phyloP scores from a whole-genome alignment of 2,797 vertebrate species.

The Acanthopagrus latus region DNA sequence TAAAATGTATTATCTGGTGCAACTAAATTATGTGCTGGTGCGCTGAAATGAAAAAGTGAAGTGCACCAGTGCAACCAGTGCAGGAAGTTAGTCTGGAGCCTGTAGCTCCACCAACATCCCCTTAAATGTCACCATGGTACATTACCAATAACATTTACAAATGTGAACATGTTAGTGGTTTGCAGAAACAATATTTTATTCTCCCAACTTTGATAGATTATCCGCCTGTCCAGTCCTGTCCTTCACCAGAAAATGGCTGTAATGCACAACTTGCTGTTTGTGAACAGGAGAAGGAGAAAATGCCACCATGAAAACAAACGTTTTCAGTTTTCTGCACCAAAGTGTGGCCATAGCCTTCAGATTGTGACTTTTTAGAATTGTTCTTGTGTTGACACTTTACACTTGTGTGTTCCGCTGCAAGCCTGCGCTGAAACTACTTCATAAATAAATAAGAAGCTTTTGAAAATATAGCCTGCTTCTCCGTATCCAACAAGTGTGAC shows the following conservation, averaged over 20 bases:
- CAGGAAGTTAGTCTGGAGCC: no score
- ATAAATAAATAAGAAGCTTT: background rate
- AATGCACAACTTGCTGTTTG: background rate
- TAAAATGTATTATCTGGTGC: no score
- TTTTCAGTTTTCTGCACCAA: background rate
- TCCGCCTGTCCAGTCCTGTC: background rate
- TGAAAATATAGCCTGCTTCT: background rate
- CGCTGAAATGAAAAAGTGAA: no score
- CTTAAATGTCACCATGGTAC: no score
- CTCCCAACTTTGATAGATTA: no score
- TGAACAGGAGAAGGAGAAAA: background rate
- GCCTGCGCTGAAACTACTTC: background rate
- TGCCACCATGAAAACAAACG: background rate
- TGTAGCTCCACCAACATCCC: no score
- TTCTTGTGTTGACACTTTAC: background rate
- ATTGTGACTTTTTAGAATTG: background rate
- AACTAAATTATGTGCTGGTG: no score
- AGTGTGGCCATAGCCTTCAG: no score
- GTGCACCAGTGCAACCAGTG: no score
- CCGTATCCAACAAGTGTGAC: constrained; percentile 30
- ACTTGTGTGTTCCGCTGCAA: background rate
- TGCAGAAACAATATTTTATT: no score
- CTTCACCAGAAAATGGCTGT: background rate
- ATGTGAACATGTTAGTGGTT: no score
- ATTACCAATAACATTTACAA: no score